Evolutionary conservation across 92 coral and sea anemone genomes (phyloP).

Genomic region (Chrysogorgia sp.): DNA sequence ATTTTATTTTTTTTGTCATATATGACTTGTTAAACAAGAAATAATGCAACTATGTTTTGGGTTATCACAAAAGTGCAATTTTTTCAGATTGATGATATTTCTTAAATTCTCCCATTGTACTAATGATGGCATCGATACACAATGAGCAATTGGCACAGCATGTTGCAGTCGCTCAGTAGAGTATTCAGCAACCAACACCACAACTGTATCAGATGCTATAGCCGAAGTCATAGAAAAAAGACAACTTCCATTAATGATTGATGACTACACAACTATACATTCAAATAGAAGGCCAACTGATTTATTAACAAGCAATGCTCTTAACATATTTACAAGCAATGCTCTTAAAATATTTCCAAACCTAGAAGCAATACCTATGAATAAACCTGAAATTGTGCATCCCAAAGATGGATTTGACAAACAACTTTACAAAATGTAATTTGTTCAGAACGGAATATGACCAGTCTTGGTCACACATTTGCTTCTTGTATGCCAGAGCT

Average conservation of each 20-base stretch:
- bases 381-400: constrained; percentile 11
- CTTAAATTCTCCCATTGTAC: constrained; percentile 39
- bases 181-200: constrained; percentile 10
- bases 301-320: constrained; percentile 19
- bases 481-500: constrained; percentile 57
- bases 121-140: constrained; percentile 59
- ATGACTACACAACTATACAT: constrained; percentile 65
- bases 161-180: constrained; percentile 14
- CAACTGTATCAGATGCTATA: constrained; percentile 24
- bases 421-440: constrained; percentile 1
- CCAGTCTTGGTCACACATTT: constrained; percentile 34
- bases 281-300: constrained; percentile 54
- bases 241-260: constrained; percentile 40
- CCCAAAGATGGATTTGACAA: constrained; percentile 30
- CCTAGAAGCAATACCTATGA: constrained; percentile 43
- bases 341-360: constrained; percentile 44
- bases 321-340: constrained; percentile 54
- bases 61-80: constrained; percentile 33
- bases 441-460: constrained; percentile 18
- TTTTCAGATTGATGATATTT: constrained; percentile 22
- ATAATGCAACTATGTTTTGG: constrained; percentile 24
- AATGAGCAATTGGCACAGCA: constrained; percentile 46
- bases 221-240: constrained; percentile 34
- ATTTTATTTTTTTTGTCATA: constrained; percentile 5
- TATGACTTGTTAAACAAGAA: constrained; percentile 25